Evolutionary conservation across 64 coral and sea anemone species (phyloP), one percentile per base, ranked within the genome.

Genomic region (Astreopora myriophthalma): DNA sequence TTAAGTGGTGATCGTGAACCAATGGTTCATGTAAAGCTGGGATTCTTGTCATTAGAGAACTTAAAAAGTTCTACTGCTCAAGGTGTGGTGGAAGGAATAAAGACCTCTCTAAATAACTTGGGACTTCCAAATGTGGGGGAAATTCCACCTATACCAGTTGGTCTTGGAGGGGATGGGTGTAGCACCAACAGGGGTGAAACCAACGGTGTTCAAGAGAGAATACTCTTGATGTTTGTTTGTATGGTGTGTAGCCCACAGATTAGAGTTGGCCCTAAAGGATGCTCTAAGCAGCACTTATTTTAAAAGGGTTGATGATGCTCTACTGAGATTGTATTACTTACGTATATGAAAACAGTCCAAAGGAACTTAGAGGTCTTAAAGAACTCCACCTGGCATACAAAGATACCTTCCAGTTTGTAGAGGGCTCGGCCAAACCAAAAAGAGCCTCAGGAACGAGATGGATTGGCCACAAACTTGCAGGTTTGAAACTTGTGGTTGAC

Each of bases 241-340:
- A 39, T 95, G 94, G 94, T 95, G 94, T 70, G 88, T 95, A 44
- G 88, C 94, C 44, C 94, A 95, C 79, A 83, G 75, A 25, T 85
- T 91, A 61, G 86, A 90, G 94, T 85, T 95, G 17, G 48, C 94
- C 52, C 88, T 91, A 49, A 95, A 95, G 57, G 94, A 95, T 62
- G 94, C 94, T 23, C 46, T 95, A 68, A 49, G 33, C 71, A 69
- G 48, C 61, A 95, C 84, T 39, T 48, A 75, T 62, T 95, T 95
- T 86, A 89, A 91, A 44, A 88, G 91, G 46, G 74, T 95, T 79
- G 94, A 95, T 29, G 87, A 95, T 58, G 66, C 91, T 66, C 65
- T 95, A 58, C 58, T 91, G 35, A 89, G 74, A 25, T 84, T 91
- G 51, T 88, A 95, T 76, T 44, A 44, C 40, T 44, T 87, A 90